Evolutionary conservation across 2,888 invertebrate genomes (phyloP), one percentile per base, ranked within the genome.

Genomic region (Agrochola litura): DNA sequence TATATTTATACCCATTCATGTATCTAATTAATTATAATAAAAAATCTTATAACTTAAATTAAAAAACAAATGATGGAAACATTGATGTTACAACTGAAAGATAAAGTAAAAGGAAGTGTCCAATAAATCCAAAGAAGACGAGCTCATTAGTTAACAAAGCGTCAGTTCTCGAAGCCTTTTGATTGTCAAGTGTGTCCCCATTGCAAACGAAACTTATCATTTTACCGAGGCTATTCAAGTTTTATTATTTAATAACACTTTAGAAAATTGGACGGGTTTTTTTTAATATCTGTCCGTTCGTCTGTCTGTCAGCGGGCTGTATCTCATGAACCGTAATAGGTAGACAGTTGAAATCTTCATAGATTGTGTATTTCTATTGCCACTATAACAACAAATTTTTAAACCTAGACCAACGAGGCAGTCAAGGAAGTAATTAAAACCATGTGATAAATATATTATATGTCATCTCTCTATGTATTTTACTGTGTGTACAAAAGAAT

Each of bases 101-200:
- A 54, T n/a, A 25, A 56, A 63, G 25, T 12, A 49, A 37, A 52
- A 64, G 58, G 25, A 71, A 49, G 14, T 58, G n/a, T 64, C 19
- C 14, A 49, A 43, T 49, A 58, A 54, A 54, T 76, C 19, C 10
- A 16, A 43, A 66, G 25, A 9, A 74, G 14, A 43, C 43, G 0
- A 10, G 56, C 25, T n/a, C 68, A 72, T 64, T 49, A 49, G 41
- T 41, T 49, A 60, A 61, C 67, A 72, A 65, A 81, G 68, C 14
- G 22, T 65, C 66, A 41, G 4, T 49, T 41, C 64, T 69, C 60
- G 58, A 72, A 49, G 54, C 54, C 60, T 69, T 71, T 76, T 60
- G 52, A 82, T 56, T 37, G 37, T 25, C 43, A 65, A 81, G 67
- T 68, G 58, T 76, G 68, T 64, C 30, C 56, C 10, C 30, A 14